Percentiles rank a stretch among this genome's conserved stretches.
Evolutionary conservation across 2,797 vertebrate species (phyloP).

Genomic region (Sparidentex hasta): DNA sequence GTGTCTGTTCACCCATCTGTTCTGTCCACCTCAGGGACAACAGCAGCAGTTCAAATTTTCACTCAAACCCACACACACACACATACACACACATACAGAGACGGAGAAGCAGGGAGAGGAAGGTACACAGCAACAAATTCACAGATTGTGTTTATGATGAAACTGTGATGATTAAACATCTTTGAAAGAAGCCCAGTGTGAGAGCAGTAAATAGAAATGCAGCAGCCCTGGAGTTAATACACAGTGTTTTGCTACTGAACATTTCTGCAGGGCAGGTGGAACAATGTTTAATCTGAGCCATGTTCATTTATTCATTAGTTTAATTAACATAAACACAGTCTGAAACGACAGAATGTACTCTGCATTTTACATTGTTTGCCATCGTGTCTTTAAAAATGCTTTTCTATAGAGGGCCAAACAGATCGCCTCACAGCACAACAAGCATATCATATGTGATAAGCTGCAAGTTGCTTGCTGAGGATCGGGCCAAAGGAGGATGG

Average conservation of each 20-base stretch:
- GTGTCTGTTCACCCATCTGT: slow-evolving; percentile 62
- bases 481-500: not conserved
- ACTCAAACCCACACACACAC: slow-evolving; percentile 7
- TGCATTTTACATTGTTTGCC: not conserved
- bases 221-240: slow-evolving; percentile 9
- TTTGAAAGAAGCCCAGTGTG: slow-evolving; percentile 33
- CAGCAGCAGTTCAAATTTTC: slow-evolving; percentile 44
- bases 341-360: not conserved
- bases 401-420: not conserved
- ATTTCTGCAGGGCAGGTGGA: slow-evolving; percentile 42
- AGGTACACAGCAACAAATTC: slow-evolving; percentile 31
- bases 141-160: slow-evolving; percentile 61
- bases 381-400: not conserved
- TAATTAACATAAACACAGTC: slow-evolving; percentile 35
- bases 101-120: not conserved
- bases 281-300: slow-evolving; percentile 34
- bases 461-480: not conserved
- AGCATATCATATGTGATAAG: slow-evolving; percentile 18
- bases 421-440: slow-evolving; percentile 14
- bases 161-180: slow-evolving; percentile 60
- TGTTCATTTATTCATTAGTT: slow-evolving; percentile 39
- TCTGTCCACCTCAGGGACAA: slow-evolving; percentile 51
- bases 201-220: slow-evolving; percentile 43
- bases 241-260: slow-evolving; percentile 22
- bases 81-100: not conserved